A percentile compares a stretch with the other conserved stretches of the same genome.
Evolutionary conservation across 1,140 invertebrate genomes (phyloP).

Genomic region (Caenorhabditis briggsae): DNA sequence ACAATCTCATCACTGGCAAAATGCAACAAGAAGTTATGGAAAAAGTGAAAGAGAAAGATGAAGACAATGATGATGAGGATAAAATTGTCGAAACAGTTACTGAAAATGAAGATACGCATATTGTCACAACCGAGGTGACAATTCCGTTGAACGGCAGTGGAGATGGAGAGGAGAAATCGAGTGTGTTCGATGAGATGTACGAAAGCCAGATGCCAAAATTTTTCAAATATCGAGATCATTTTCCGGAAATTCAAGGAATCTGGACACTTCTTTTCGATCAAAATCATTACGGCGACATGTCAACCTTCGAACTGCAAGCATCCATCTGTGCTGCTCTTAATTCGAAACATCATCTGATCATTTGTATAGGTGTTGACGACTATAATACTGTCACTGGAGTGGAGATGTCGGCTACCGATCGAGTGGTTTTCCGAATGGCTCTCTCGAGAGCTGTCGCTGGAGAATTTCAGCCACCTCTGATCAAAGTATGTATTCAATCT

Average conservation of each 20-base stretch:
- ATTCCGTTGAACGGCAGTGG: constrained; percentile 13
- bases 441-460: constrained; percentile 40
- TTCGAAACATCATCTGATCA: constrained; percentile 29
- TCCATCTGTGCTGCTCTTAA: constrained; percentile 24
- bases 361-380: constrained; percentile 5
- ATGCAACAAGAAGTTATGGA: not conserved
- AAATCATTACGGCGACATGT: constrained; percentile 21
- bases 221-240: constrained; percentile 14
- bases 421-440: constrained; percentile 37
- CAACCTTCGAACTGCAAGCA: constrained; percentile 39
- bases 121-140: not conserved
- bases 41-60: constrained; percentile 25
- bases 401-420: constrained; percentile 19
- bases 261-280: constrained; percentile 37
- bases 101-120: not conserved
- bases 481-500: not conserved
- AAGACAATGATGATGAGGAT: constrained; percentile 27
- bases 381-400: constrained; percentile 25
- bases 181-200: not conserved
- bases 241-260: constrained; percentile 24
- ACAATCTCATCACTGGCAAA: constrained; percentile 21
- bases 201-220: constrained; percentile 35
- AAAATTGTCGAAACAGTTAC: not conserved
- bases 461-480: constrained; percentile 28
- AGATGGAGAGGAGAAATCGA: not conserved